Evolutionary conservation across 2,113 vertebrate species (phyloP), one percentile per base, ranked within the genome.

Genomic region (Platichthys flesus): DNA sequence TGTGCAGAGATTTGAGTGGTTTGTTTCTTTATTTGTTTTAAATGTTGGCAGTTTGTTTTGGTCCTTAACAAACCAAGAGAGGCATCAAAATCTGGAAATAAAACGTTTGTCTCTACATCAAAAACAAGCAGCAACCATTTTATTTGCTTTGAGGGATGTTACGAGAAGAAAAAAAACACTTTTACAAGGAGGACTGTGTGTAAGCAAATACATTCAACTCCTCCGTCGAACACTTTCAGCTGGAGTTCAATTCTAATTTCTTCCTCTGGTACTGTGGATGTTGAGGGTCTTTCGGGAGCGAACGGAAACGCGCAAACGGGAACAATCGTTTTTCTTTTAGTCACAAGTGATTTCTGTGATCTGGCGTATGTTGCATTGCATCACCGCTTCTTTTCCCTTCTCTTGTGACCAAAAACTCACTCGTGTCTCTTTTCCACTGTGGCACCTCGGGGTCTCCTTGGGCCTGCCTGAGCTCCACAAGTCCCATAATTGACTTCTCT

Each of bases 401-500:
- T 71, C 75, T 18, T 13, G 66, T 64, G 79, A 67, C 62, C 65
- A 5, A 16, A 79, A 76, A 74, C 60, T 70, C 74, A 56, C 81
- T 62, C 0, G 49, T 57, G 63, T 68, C 67, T 81, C 73, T 61
- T 64, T 65, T 42, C 56, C 24, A 60, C 52, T 51, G 21, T 37
- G 31, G 79, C 52, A 75, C 82, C 76, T 85, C 71, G 28, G 45
- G 20, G 78, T 88, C 78, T 89, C 86, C 76, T 76, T 76, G 57
- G 72, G 78, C 69, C 73, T 68, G 70, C 81, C 76, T 3, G 42
- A 61, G 76, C 65, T 68, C 67, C 74, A 78, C 59, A 49, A 65
- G 76, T 76, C 79, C 75, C 83, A 63, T 90, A 92, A 91, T 88
- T 88, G 89, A 92, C 88, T 84, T 89, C 80, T 67, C 52, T 47